phyloP scores from a whole-genome alignment of 2,888 invertebrate species.

The Catocala sponsa region DNA sequence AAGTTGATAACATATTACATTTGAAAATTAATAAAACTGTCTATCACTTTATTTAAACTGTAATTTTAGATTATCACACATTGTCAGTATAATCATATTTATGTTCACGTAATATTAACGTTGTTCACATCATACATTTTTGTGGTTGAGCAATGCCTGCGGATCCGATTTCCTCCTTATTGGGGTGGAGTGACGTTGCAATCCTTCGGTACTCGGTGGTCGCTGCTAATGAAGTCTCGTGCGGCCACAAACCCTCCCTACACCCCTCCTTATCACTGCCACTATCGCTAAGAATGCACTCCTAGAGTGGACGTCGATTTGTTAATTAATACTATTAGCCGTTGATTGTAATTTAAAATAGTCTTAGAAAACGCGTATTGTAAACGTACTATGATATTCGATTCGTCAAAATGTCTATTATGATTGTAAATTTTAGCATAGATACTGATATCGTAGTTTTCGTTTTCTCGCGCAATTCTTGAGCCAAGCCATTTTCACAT shows the following conservation, averaged over 20 bases:
- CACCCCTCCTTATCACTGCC: conserved; percentile 53
- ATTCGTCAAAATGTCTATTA: too few species aligned
- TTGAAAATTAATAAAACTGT: too few species aligned
- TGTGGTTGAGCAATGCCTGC: conserved; percentile 24
- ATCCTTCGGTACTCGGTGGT: conserved; percentile 63
- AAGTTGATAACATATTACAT: too few species aligned
- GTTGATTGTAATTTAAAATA: background rate
- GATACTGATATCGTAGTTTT: too few species aligned
- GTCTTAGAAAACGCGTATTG: background rate
- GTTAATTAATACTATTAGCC: conserved; percentile 24
- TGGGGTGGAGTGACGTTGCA: conserved; percentile 64
- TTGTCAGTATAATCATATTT: too few species aligned
- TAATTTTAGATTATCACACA: too few species aligned
- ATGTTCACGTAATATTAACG: conserved; percentile 21
- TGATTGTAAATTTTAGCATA: too few species aligned
- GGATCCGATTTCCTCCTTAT: conserved; percentile 38
- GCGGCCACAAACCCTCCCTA: conserved; percentile 64
- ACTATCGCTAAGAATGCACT: conserved; percentile 54
- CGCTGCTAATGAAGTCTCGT: conserved; percentile 77
- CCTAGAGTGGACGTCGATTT: conserved; percentile 39
- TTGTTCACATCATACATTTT: conserved; percentile 44
- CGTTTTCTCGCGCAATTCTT: too few species aligned
- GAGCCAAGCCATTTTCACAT: too few species aligned
- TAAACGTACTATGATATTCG: too few species aligned
- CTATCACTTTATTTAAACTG: too few species aligned